Base-by-base conservation (phyloP, 2,113 vertebrate species). In the Saguinus imperator region DNA sequence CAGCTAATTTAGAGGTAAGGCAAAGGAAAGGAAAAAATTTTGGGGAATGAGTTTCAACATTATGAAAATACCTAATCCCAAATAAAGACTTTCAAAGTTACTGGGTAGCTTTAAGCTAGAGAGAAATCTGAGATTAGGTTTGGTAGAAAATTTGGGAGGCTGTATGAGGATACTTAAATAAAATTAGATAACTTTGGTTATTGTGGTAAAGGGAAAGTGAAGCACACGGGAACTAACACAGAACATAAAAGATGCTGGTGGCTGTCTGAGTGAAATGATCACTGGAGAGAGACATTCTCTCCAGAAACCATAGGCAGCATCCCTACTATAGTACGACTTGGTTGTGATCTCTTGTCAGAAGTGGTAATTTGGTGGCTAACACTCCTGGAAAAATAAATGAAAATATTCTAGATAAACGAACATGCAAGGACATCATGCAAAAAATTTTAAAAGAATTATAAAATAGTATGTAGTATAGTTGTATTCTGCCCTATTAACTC, bases 391-490 rank as follows among this genome's bases (percentile, higher is more conserved):
- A 37, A 5, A 32, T 18, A 86, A 17, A 52, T 55, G 8, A 8
- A 55, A 86, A 86, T 66, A 40, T 66, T 93, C 48, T 61, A 68
- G 27, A 18, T n/a, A 13, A 93, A 25, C 25, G 32, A 9, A 75
- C 2, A 32, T 35, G 18, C 3, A 1, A 21, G 14, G 27, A 77
- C 6, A 52, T 35, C 3, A 27, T 2, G 16, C 16, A 43, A 13
- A 25, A 32, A 29, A 23, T 6, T 8, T 7, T 5, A 75, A 66
- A 92, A 23, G 8, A 85, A 50, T 92, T 75, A 40, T 76, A 66
- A 64, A 92, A 92, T 32, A 52, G 27, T 5, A 32, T 35, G 4
- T 23, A 25, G 29, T 79, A 2, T 13, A 55, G 12, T 13, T 68
- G 2, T 9, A 58, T 27, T 6, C 50, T 6, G 40, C 6, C 45